Percentiles rank a stretch among this genome's conserved stretches.
Conservation (phyloP, 2,113 vertebrate species). For the Ginglymostoma cirratum region DNA sequence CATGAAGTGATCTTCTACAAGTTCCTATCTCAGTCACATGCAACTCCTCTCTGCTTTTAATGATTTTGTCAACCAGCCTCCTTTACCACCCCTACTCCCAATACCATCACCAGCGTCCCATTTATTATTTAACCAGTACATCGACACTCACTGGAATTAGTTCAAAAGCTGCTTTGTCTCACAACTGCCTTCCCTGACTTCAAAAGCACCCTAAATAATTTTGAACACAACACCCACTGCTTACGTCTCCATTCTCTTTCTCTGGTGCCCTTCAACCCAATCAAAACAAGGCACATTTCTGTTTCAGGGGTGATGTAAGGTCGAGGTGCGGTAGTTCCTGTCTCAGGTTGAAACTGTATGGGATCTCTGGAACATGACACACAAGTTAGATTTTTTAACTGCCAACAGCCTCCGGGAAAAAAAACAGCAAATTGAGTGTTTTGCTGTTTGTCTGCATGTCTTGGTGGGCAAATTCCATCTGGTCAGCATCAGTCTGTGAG, state of each 20-base stretch:
- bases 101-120: not conserved
- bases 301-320: not conserved
- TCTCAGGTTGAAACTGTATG: not conserved
- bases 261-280: not conserved
- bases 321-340: not conserved
- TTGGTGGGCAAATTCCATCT: constrained; percentile 18
- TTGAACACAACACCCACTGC: too few relatives aligned
- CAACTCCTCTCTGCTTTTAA: not conserved
- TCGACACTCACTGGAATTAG: not conserved
- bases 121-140: not conserved
- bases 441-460: constrained; percentile 30
- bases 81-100: too few relatives aligned
- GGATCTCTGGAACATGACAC: not conserved
- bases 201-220: not conserved
- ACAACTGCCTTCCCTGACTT: not conserved
- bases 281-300: not conserved
- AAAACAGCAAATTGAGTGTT: not conserved
- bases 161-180: not conserved
- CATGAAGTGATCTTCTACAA: not conserved
- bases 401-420: not conserved
- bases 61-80: not conserved
- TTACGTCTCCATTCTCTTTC: too few relatives aligned
- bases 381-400: not conserved
- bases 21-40: too few relatives aligned
- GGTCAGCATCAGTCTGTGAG: constrained; percentile 5